Evolutionary conservation across 2,888 invertebrate species (phyloP).

Genomic region (Drosophila siamana): DNA sequence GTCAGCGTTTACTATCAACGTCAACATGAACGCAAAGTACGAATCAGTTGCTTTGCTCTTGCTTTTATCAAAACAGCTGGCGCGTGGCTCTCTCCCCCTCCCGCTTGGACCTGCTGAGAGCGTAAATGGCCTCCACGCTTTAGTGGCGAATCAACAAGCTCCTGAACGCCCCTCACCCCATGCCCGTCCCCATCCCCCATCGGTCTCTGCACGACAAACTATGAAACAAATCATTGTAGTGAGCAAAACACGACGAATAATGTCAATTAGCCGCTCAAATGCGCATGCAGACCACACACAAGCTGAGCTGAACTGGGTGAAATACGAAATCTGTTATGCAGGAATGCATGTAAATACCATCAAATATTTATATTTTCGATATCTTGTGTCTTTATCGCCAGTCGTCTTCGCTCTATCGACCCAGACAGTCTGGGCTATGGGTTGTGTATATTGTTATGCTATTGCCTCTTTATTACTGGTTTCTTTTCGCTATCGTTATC

Average conservation of each 20-base stretch:
- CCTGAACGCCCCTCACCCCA: not conserved
- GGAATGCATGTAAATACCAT: constrained; percentile 1
- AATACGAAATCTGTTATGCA: constrained; percentile 8
- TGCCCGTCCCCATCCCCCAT: constrained; percentile 6
- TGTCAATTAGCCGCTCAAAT: constrained; percentile 29
- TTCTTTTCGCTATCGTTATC: constrained; percentile 40
- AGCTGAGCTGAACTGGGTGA: not conserved
- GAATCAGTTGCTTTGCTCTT: constrained; percentile 16
- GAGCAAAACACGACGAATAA: constrained; percentile 9
- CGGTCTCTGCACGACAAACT: not conserved
- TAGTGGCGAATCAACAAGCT: constrained; percentile 19
- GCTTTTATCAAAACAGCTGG: constrained; percentile 54
- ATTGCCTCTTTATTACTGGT: constrained; percentile 30
- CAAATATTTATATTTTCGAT: constrained; percentile 22
- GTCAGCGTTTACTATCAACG: not conserved
- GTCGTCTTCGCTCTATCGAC: constrained; percentile 25
- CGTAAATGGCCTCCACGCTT: constrained; percentile 25
- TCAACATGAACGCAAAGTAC: constrained; percentile 60
- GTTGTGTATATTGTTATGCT: constrained; percentile 13
- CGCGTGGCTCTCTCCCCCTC: constrained; percentile 50
- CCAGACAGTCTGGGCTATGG: constrained; percentile 38
- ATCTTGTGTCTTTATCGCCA: constrained; percentile 24
- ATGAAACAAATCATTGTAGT: not conserved
- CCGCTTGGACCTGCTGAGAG: constrained; percentile 10
- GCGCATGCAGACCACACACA: constrained; percentile 5